Percentiles rank a stretch among this genome's conserved stretches.
phyloP scores from a whole-genome alignment of 2,113 vertebrate genomes.

The Agelaius phoeniceus region DNA sequence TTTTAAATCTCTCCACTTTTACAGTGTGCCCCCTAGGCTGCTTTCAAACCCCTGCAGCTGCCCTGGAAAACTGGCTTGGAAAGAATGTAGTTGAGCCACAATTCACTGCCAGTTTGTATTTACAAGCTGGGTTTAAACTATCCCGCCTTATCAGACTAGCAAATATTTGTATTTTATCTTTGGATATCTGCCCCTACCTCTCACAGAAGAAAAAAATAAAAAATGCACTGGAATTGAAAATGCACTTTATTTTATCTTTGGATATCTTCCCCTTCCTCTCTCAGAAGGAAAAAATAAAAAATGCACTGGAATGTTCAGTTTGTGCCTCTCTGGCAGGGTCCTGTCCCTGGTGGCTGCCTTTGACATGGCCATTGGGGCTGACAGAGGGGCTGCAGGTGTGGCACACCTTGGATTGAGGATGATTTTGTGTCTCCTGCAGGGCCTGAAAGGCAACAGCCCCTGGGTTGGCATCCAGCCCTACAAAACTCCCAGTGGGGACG shows the following conservation, averaged over 20 bases:
- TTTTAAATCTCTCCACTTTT: not conserved
- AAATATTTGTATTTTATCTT: constrained; percentile 5
- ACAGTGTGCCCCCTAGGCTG: rapidly evolving
- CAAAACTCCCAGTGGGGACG: not conserved
- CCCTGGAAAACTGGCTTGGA: not conserved
- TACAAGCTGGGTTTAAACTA: not conserved
- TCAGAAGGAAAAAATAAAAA: not conserved
- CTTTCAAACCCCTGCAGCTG: not conserved
- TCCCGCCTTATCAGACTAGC: not conserved
- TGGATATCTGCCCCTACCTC: not conserved
- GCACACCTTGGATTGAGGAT: not conserved
- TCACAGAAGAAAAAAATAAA: not conserved
- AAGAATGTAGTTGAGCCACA: not conserved
- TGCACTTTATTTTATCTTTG: not conserved
- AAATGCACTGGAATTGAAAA: not conserved
- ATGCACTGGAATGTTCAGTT: not conserved
- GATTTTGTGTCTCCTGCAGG: not conserved
- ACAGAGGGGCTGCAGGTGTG: not conserved
- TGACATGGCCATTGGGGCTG: rapidly evolving
- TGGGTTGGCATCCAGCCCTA: not conserved
- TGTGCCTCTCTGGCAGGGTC: not conserved
- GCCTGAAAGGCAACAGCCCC: not conserved
- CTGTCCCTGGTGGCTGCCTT: not conserved
- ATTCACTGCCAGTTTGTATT: not conserved
- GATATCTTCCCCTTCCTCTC: not conserved